A percentile compares a stretch with the other conserved stretches of the same genome.
Conservation (phyloP, 2,113 vertebrate species). For the Cyrtonyx montezumae region DNA sequence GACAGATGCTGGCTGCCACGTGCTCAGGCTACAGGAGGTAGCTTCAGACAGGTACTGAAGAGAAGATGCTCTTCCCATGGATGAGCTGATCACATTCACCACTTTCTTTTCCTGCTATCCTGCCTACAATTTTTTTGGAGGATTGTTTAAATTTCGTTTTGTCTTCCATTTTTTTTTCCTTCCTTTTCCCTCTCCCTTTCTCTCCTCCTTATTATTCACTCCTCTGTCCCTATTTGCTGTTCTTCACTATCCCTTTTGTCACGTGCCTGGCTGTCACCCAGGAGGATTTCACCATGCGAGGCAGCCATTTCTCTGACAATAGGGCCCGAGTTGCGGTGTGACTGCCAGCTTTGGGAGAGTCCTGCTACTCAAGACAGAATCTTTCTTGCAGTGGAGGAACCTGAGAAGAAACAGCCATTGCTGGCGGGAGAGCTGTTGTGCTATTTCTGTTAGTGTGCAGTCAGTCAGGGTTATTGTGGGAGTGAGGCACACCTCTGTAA, state of each 20-base stretch:
- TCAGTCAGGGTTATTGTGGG: neutral
- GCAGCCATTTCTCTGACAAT: neutral
- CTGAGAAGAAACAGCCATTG: neutral
- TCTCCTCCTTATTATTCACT: neutral
- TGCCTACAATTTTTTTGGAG: accelerated
- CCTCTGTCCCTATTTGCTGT: neutral
- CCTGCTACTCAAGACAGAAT: neutral
- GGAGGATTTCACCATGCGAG: neutral
- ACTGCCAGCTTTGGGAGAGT: neutral
- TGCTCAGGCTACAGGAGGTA: neutral
- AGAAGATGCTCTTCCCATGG: neutral
- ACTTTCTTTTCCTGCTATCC: neutral
- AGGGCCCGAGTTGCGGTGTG: neutral
- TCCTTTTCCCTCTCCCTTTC: neutral
- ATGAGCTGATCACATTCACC: neutral
- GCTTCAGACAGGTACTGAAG: neutral
- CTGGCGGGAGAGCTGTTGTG: neutral
- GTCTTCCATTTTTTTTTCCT: neutral
- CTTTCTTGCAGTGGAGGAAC: neutral
- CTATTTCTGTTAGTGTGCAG: neutral
- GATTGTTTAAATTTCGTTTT: neutral
- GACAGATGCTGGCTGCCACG: neutral
- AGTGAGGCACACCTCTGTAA: accelerated
- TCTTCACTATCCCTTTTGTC: accelerated
- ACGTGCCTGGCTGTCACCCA: neutral